A percentile compares a stretch with the other conserved stretches of the same genome.
These are phyloP conservation scores for Acanthisitta chloris DNA, from an alignment of 2,113 vertebrate genomes.

Conservation along the genomic window DNA sequence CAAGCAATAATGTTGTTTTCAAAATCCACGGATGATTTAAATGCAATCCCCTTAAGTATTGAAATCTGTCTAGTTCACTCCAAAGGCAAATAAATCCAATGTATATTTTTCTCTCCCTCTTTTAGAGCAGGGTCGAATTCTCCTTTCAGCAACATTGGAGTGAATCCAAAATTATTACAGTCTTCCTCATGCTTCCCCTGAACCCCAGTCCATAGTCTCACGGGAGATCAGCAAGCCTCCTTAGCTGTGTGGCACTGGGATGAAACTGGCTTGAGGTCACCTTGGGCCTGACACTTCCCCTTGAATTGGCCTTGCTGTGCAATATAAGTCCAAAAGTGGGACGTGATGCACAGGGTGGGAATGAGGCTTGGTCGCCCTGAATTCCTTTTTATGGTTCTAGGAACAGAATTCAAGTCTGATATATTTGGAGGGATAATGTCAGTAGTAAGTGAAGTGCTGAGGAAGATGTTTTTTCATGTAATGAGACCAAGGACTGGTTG, in stretches of 20 bases:
- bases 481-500: background rate
- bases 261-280: background rate
- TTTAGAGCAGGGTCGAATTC: background rate
- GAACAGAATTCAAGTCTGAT: background rate
- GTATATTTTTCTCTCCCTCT: background rate
- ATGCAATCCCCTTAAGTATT: constrained; percentile 38
- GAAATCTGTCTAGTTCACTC: constrained; percentile 14
- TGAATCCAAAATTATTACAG: background rate
- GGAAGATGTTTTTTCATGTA: background rate
- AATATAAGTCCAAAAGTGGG: background rate
- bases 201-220: background rate
- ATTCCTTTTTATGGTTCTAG: background rate
- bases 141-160: background rate
- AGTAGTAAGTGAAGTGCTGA: background rate
- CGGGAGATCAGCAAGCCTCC: background rate
- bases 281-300: background rate
- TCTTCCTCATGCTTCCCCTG: background rate
- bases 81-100: constrained; percentile 5
- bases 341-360: background rate
- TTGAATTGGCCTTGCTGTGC: background rate
- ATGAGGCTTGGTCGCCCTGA: background rate
- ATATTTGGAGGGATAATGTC: background rate
- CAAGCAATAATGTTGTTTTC: constrained; percentile 38
- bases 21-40: constrained; percentile 35
- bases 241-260: background rate